Conservation (phyloP, 2,797 vertebrate genomes). For the Rhynchotus rufescens region DNA sequence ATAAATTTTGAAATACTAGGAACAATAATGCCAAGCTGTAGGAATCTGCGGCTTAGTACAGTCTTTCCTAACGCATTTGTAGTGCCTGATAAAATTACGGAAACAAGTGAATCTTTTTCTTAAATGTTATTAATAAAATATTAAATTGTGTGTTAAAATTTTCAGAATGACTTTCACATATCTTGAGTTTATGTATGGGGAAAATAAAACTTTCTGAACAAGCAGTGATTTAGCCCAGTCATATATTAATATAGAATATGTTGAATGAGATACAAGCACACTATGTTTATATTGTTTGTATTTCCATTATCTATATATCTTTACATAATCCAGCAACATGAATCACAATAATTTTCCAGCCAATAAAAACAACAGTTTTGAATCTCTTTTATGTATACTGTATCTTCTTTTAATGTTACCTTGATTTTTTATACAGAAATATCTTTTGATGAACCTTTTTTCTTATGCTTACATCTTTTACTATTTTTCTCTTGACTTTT, state of each 20-base stretch:
- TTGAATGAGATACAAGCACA: slow-evolving; percentile 61
- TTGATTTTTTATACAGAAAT: slow-evolving; percentile 62
- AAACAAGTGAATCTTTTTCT: slow-evolving; percentile 55
- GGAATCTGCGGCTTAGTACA: slow-evolving; percentile 17
- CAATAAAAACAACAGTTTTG: slow-evolving; percentile 50
- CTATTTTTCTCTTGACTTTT: slow-evolving; percentile 34
- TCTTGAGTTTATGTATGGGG: slow-evolving; percentile 72
- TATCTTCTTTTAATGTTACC: slow-evolving; percentile 30
- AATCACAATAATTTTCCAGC: slow-evolving; percentile 69
- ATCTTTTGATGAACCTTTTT: neutral
- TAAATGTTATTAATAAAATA: slow-evolving; percentile 78
- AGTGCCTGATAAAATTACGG: slow-evolving; percentile 32
- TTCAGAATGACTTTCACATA: slow-evolving; percentile 60
- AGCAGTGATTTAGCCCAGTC: slow-evolving; percentile 69
- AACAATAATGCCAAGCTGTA: neutral
- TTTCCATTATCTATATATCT: slow-evolving; percentile 71
- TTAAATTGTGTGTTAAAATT: slow-evolving; percentile 77
- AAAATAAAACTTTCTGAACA: slow-evolving; percentile 74
- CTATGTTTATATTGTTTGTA: slow-evolving; percentile 55
- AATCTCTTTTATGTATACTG: slow-evolving; percentile 36
- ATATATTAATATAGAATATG: slow-evolving; percentile 69
- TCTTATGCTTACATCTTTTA: neutral
- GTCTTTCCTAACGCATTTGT: slow-evolving; percentile 40
- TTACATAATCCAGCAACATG: slow-evolving; percentile 74
- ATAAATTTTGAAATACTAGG: slow-evolving; percentile 25